Percentiles rank a stretch among this genome's conserved stretches.
Evolutionary conservation across 2,113 vertebrate genomes (phyloP).

Genomic region (Embiotoca jacksoni): DNA sequence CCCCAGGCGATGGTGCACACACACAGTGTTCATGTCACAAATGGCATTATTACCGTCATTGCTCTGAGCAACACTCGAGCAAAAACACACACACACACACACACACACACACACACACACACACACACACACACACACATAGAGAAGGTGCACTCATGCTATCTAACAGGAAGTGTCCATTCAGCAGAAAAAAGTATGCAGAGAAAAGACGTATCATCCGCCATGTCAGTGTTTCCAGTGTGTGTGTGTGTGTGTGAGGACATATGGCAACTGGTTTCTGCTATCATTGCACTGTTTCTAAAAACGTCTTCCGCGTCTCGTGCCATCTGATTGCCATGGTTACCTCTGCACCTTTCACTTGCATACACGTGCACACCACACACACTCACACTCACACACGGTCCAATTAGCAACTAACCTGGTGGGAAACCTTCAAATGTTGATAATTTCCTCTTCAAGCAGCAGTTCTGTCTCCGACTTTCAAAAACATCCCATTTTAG

Average conservation of each 20-base stretch:
- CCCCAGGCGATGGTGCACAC: not conserved
- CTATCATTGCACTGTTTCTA: slow-evolving; percentile 17
- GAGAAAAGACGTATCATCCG: not conserved
- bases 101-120: not conserved
- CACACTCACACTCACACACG: not conserved
- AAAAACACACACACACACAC: not conserved
- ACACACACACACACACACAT: too few relatives aligned
- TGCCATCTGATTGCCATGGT: slow-evolving; percentile 32
- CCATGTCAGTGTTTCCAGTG: too few relatives aligned
- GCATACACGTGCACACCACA: not conserved
- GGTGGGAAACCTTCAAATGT: not conserved
- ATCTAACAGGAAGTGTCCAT: slow-evolving; percentile 20
- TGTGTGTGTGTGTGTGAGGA: too few relatives aligned
- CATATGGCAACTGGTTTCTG: too few relatives aligned
- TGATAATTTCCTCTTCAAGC: not conserved
- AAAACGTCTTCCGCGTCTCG: slow-evolving; percentile 13
- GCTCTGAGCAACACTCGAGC: slow-evolving; percentile 11
- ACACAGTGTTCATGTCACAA: not conserved
- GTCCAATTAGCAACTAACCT: slow-evolving; percentile 22
- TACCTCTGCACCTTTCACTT: slow-evolving; percentile 43
- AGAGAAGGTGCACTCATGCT: slow-evolving; percentile 19
- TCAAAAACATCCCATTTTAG: not conserved
- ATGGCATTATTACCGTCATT: slow-evolving; percentile 11
- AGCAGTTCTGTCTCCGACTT: not conserved
- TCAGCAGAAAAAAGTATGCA: slow-evolving; percentile 24